These are phyloP conservation scores for Papilio machaon DNA, from an alignment of 1,140 invertebrate genomes.

Conservation along the genomic window DNA sequence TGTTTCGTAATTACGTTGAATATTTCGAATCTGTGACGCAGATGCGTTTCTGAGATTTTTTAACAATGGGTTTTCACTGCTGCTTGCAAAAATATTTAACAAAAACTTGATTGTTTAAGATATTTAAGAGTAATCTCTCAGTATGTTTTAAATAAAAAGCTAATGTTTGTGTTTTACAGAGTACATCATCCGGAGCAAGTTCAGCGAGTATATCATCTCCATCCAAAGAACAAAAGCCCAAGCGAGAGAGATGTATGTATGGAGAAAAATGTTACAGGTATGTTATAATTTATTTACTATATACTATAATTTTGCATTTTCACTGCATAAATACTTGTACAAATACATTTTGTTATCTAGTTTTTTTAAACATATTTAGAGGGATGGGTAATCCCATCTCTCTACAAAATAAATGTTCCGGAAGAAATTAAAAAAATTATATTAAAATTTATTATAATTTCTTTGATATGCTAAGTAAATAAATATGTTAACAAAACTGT, in stretches of 20 bases:
- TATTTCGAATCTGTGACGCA: not conserved
- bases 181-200: conserved; percentile 10
- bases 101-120: not conserved
- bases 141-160: not conserved
- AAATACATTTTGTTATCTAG: not conserved
- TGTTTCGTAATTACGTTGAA: not conserved
- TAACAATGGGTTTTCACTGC: too few relatives aligned
- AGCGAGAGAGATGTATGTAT: conserved; percentile 70
- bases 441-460: too few relatives aligned
- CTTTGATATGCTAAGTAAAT: not conserved
- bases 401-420: too few relatives aligned
- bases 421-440: too few relatives aligned
- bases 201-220: not conserved
- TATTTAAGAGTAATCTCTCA: not conserved
- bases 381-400: too few relatives aligned
- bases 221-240: conserved; percentile 35
- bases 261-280: conserved; percentile 74
- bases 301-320: too few relatives aligned
- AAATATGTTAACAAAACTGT: not conserved
- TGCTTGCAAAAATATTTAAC: not conserved
- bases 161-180: not conserved
- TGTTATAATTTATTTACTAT: not conserved
- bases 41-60: not conserved
- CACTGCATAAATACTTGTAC: not conserved
- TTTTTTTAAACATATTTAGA: too few relatives aligned